phyloP scores from a whole-genome alignment of 2,797 vertebrate species.

The Bovichtus diacanthus region DNA sequence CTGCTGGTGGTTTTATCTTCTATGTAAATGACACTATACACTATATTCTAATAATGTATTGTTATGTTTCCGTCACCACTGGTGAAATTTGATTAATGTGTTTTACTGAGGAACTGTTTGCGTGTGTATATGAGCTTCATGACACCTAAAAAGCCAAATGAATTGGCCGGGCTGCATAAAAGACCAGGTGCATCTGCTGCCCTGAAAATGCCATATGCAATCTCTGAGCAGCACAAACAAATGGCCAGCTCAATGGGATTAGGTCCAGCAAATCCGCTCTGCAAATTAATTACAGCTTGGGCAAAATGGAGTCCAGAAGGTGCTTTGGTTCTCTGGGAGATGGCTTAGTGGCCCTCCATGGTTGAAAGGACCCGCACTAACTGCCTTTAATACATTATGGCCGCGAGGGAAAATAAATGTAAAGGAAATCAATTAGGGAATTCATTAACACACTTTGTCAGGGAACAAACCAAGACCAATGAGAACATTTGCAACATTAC shows the following conservation, averaged over 20 bases:
- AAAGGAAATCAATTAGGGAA: slow-evolving; percentile 5
- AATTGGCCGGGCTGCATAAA: slow-evolving; percentile 44
- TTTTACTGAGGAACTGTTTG: slow-evolving; percentile 31
- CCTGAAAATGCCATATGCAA: slow-evolving; percentile 59
- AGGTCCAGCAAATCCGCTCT: slow-evolving; percentile 67
- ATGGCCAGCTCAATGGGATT: slow-evolving; percentile 64
- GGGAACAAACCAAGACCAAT: slow-evolving; percentile 5
- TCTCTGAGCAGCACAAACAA: slow-evolving; percentile 57
- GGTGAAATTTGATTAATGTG: neutral
- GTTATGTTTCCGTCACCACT: neutral
- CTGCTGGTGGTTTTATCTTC: neutral
- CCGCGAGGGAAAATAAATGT: slow-evolving; percentile 14
- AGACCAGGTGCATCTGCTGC: slow-evolving; percentile 65
- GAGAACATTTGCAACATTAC: neutral
- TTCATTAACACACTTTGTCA: slow-evolving; percentile 11
- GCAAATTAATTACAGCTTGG: slow-evolving; percentile 72
- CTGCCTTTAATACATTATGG: slow-evolving; percentile 9
- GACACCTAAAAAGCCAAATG: slow-evolving; percentile 45
- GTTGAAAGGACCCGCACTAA: slow-evolving; percentile 1
- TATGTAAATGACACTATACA: neutral
- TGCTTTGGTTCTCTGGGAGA: slow-evolving; percentile 52
- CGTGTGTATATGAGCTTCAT: slow-evolving; percentile 32
- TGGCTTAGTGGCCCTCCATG: slow-evolving; percentile 23
- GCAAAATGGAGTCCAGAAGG: slow-evolving; percentile 64
- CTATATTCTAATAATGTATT: neutral